Evolutionary conservation across 1,140 invertebrate species (phyloP).

Genomic region (Diachasma alloeum): DNA sequence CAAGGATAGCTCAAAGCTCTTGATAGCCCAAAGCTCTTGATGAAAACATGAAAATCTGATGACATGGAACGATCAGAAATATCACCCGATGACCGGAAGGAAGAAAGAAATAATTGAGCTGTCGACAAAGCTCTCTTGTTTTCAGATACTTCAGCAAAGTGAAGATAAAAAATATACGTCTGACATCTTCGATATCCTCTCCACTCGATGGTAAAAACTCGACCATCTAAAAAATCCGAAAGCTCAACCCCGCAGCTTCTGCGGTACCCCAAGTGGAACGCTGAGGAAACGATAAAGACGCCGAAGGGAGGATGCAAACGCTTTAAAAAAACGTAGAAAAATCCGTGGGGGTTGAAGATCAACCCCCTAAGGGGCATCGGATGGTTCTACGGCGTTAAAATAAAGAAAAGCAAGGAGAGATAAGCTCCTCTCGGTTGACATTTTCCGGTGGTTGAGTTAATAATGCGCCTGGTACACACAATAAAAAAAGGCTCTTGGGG

Average conservation of each 20-base stretch:
- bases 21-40: background rate
- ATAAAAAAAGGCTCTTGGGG: constrained; percentile 22
- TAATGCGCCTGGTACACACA: constrained; percentile 61
- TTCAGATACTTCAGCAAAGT: background rate
- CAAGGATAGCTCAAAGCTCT: background rate
- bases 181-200: background rate
- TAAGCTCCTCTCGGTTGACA: constrained; percentile 55
- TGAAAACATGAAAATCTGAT: constrained; percentile 40
- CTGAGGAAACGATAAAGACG: constrained; percentile 40
- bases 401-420: constrained; percentile 49
- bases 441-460: constrained; percentile 65
- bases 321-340: constrained; percentile 13
- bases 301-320: constrained; percentile 18
- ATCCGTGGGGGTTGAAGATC: background rate
- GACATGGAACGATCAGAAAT: background rate
- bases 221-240: background rate
- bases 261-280: constrained; percentile 24
- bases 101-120: too few species aligned
- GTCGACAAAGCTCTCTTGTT: background rate
- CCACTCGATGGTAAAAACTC: background rate
- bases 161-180: background rate
- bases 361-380: background rate
- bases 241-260: background rate
- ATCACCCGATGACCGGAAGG: background rate
- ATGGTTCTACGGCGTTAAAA: constrained; percentile 42